Percentiles rank a stretch among this genome's conserved stretches.
Evolutionary conservation across 2,113 vertebrate genomes (phyloP).

Genomic region (Paratilapia polleni): DNA sequence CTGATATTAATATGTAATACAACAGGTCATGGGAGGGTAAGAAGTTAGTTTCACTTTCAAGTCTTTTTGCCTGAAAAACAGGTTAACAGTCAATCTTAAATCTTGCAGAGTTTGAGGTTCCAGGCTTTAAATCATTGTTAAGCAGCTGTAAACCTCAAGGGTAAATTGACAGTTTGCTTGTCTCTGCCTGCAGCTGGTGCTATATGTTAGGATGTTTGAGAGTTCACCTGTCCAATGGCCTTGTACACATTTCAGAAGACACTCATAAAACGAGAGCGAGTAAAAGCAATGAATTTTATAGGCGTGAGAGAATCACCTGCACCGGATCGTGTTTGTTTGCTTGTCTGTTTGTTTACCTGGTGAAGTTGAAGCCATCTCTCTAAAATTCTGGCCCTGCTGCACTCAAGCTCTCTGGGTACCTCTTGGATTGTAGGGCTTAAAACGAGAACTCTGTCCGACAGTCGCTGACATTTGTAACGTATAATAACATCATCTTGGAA

Average conservation of each 20-base stretch:
- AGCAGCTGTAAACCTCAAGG: conserved; percentile 59
- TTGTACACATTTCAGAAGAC: conserved; percentile 50
- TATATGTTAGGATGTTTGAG: conserved; percentile 45
- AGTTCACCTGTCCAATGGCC: conserved; percentile 52
- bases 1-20: neutral
- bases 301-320: conserved; percentile 12
- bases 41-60: conserved; percentile 6
- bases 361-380: conserved; percentile 45
- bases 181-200: conserved; percentile 51
- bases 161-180: conserved; percentile 60
- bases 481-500: conserved; percentile 26
- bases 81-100: conserved; percentile 35
- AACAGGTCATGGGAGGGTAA: conserved; percentile 4
- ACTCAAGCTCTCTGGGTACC: conserved; percentile 35
- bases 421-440: conserved; percentile 33
- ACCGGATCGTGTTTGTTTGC: conserved; percentile 51
- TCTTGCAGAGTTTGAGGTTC: conserved; percentile 33
- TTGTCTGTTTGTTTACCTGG: conserved; percentile 58
- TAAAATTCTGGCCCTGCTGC: conserved; percentile 34
- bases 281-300: conserved; percentile 54
- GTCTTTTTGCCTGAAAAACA: conserved; percentile 32
- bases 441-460: conserved; percentile 43
- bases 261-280: conserved; percentile 43
- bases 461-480: conserved; percentile 40
- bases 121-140: conserved; percentile 59